Percentiles rank a stretch among this genome's conserved stretches.
Conservation (phyloP, 2,888 invertebrate species). For the Zelleria hepariella region DNA sequence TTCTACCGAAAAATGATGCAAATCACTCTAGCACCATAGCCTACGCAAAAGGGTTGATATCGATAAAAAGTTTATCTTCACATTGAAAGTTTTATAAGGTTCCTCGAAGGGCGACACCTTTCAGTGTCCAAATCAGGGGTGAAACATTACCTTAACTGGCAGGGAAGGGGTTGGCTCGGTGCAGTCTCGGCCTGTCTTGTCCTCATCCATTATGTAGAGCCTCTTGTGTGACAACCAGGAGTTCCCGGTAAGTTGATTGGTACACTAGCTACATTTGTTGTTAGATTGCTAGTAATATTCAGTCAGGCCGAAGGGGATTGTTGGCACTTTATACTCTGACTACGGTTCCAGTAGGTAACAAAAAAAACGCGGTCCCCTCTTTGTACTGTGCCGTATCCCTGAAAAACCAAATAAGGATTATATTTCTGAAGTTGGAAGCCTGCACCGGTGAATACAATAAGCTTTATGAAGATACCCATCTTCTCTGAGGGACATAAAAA, state of each 20-base stretch:
- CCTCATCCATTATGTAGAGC: not conserved
- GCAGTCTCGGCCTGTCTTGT: not conserved
- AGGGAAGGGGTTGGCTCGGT: not conserved
- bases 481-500: not conserved
- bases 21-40: too few relatives aligned
- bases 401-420: not conserved
- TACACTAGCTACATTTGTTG: too few relatives aligned
- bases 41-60: too few relatives aligned
- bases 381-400: too few relatives aligned
- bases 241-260: not conserved
- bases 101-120: not conserved
- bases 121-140: not conserved
- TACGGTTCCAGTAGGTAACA: too few relatives aligned
- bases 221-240: not conserved
- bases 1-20: not conserved
- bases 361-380: too few relatives aligned
- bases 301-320: too few relatives aligned
- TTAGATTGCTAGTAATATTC: too few relatives aligned
- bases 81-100: not conserved
- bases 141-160: not conserved
- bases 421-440: not conserved
- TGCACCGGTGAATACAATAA: not conserved
- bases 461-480: not conserved
- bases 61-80: not conserved
- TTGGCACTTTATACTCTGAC: too few relatives aligned